Base-by-base conservation (phyloP, 2,888 invertebrate genomes). In the Parochlus steinenii region DNA sequence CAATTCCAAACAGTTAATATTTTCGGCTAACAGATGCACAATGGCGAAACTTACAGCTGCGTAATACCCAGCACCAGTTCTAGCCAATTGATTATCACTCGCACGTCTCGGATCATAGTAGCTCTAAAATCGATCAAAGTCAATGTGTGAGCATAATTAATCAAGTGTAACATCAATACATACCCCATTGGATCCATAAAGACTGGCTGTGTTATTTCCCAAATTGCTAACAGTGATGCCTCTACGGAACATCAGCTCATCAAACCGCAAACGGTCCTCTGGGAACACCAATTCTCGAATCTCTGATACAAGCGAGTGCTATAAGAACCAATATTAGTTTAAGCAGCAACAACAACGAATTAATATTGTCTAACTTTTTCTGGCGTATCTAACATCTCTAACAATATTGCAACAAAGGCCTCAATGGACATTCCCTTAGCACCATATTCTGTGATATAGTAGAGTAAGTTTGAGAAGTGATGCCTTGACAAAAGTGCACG, bases 401-500 rank as follows among this genome's bases (percentile, higher is more conserved):
- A 58, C 23, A 71, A 55, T 25, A 65, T 65, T 35, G 64, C 58
- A 6, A 70, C 65, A 43, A 73, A 62, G 6, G 68, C 65, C 46
- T 68, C 67, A 34, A 71, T 61, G 38, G 63, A 61, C 52, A 71
- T 60, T 44, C 63, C 60, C 24, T 65, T 63, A 31, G 63, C 64
- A 42, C 66, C 62, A 52, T 72, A 73, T 47, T 72, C 69, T 30
- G 64, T 62, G 41, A 70, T 57, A 45, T 71, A 68, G 47, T 69
- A 69, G 20, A 64, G 63, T 25, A 72, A 54, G 7, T 67, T 65
- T 11, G 64, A 61, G 42, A 67, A 64, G 46, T 71, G 69, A 45
- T 60, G 60, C 41, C 65, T 60, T 40, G 64, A 67, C 28, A 72
- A 54, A 14, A 71, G 62, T 28, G 66, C 59, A 38, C 66, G 54